Evolutionary conservation across 2,888 invertebrate species (phyloP).

Genomic region (Spilarctia lutea): DNA sequence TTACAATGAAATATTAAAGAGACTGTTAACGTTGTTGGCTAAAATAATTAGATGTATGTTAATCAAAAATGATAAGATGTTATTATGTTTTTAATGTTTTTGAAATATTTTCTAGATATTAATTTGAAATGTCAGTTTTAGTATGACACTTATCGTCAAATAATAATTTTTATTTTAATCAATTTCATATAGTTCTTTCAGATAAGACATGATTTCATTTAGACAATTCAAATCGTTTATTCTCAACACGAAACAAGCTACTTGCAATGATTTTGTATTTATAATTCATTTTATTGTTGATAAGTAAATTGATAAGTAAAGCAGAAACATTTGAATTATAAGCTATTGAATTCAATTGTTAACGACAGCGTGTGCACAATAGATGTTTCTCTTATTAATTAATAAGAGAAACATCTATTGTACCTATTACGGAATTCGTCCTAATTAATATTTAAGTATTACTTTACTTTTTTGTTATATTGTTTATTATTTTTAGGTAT

Average conservation of each 20-base stretch:
- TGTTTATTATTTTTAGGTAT: not conserved
- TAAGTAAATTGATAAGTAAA: no score
- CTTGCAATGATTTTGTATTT: no score
- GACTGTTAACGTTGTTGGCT: not conserved
- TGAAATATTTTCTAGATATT: not conserved
- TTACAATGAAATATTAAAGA: not conserved
- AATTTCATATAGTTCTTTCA: no score
- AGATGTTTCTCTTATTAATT: not conserved
- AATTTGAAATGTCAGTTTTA: not conserved
- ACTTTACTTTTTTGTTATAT: not conserved
- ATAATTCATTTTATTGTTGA: no score
- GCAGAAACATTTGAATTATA: no score
- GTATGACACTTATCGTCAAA: no score
- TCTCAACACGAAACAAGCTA: no score
- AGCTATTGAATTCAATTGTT: not conserved
- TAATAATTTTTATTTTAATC: not conserved
- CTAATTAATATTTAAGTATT: conserved; percentile 24
- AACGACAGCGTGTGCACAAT: not conserved
- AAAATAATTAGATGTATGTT: not conserved
- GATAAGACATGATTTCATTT: no score
- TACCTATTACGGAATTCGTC: conserved; percentile 24
- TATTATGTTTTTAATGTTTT: not conserved
- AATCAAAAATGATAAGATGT: not conserved
- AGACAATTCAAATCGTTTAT: no score
- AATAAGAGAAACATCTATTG: not conserved